phyloP scores from a whole-genome alignment of 1,140 invertebrate genomes.

The Drosophila sechellia region DNA sequence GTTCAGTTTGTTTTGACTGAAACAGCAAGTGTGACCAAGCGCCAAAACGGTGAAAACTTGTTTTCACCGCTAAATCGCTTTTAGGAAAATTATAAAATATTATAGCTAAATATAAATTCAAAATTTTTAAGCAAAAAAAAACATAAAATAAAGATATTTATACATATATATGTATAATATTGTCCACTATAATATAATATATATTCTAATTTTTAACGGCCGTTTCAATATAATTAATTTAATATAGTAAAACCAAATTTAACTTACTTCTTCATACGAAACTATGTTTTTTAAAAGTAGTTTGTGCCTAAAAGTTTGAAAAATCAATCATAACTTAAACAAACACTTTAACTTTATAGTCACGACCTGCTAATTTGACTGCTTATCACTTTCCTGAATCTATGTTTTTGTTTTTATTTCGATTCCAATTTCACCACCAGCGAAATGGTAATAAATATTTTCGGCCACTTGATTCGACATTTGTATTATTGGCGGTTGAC shows the following conservation, averaged over 20 bases:
- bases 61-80: not conserved
- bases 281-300: too few relatives aligned
- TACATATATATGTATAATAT: too few relatives aligned
- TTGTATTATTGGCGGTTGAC: slow-evolving; percentile 1
- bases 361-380: not conserved
- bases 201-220: too few relatives aligned
- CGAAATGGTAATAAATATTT: slow-evolving; percentile 1
- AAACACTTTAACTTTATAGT: not conserved
- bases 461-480: not conserved
- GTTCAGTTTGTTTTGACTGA: not conserved
- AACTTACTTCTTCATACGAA: too few relatives aligned
- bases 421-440: slow-evolving; percentile 18
- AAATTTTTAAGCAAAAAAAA: too few relatives aligned
- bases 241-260: too few relatives aligned
- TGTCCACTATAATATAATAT: too few relatives aligned
- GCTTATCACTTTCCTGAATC: not conserved
- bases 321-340: too few relatives aligned
- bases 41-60: not conserved
- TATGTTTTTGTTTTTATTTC: not conserved
- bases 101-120: not conserved
- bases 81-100: not conserved
- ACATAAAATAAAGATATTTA: too few relatives aligned
- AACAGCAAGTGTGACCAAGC: not conserved
- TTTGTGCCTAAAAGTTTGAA: too few relatives aligned
- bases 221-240: too few relatives aligned